A percentile compares a stretch with the other conserved stretches of the same genome.
Evolutionary conservation across 2,888 invertebrate genomes (phyloP).

Genomic region (Acholoe squamosa): DNA sequence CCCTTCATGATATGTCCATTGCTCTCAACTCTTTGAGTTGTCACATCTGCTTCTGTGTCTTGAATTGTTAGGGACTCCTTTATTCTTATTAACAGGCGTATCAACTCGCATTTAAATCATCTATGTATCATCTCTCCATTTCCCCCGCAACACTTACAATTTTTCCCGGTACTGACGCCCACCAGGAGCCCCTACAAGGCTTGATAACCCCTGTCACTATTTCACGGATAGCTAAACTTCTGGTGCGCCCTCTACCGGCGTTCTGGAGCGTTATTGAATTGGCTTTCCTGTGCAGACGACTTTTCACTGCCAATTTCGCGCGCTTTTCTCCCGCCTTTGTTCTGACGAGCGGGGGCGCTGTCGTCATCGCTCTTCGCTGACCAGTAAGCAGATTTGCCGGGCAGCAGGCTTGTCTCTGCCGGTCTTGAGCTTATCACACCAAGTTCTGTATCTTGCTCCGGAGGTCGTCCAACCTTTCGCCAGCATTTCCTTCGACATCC

Average conservation of each 20-base stretch:
- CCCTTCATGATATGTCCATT: too few relatives aligned
- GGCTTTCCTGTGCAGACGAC: background rate
- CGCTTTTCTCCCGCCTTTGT: slow-evolving; percentile 30
- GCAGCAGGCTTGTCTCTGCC: slow-evolving; percentile 12
- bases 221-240: background rate
- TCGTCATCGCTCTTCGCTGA: slow-evolving; percentile 48
- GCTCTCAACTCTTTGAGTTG: too few relatives aligned
- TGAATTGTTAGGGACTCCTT: too few relatives aligned
- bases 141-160: too few relatives aligned
- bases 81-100: too few relatives aligned
- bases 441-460: slow-evolving; percentile 44
- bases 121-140: too few relatives aligned
- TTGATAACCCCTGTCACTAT: background rate
- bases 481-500: slow-evolving; percentile 43
- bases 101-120: too few relatives aligned
- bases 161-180: too few relatives aligned
- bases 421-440: background rate
- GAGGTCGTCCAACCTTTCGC: slow-evolving; percentile 35
- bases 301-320: background rate
- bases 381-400: slow-evolving; percentile 34
- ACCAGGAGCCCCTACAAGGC: background rate
- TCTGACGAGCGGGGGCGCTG: slow-evolving; percentile 14
- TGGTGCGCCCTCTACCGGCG: background rate
- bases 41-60: too few relatives aligned
- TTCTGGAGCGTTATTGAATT: slow-evolving; percentile 7